Base-by-base conservation (phyloP, 2,797 vertebrate genomes). In the Babyrousa celebensis region DNA sequence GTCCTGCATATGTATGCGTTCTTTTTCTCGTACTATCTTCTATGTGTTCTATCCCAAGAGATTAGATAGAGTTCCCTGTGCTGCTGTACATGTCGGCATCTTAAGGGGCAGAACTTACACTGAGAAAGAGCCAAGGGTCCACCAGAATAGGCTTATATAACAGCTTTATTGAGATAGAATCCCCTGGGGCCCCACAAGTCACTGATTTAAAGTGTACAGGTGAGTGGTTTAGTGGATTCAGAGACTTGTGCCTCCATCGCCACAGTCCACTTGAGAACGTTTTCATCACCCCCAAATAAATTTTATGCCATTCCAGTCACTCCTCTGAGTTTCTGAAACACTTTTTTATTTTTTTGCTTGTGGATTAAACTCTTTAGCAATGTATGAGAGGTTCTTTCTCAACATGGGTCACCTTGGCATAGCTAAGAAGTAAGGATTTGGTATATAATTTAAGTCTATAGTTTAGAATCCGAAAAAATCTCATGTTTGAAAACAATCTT, bases 351-450 rank as follows among this genome's bases (percentile, higher is more conserved):
- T 71, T 20, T 89, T 56, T 40, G 3, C 43, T 36, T 56, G 72
- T n/a, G 68, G 43, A 75, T 67, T 67, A 23, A 74, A 83, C 25
- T 36, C 74, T 89, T 71, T 40, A 72, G 75, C 79, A 90, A 77
- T 27, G 12, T 60, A 29, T 6, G 20, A 67, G 18, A 56, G n/a
- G 48, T 16, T 89, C 85, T 62, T 62, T 70, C 10, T 67, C 8
- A 27, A n/a, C 56, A 20, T 14, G 20, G 54, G 54, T 67, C n/a
- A 71, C 40, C 62, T 67, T 17, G 27, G 27, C 7, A 74, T 91
- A 70, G 36, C 56, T 71, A 10, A 71, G 72, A 91, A 91, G 29
- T 54, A 6, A 85, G 77, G 48, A 54, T 77, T 91, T 77, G 17
- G 36, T 18, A 36, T 12, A 11, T 6, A 40, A 4, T 91, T 78